Evolutionary conservation across 2,797 vertebrate species (phyloP).

Genomic region (Babyrousa celebensis): DNA sequence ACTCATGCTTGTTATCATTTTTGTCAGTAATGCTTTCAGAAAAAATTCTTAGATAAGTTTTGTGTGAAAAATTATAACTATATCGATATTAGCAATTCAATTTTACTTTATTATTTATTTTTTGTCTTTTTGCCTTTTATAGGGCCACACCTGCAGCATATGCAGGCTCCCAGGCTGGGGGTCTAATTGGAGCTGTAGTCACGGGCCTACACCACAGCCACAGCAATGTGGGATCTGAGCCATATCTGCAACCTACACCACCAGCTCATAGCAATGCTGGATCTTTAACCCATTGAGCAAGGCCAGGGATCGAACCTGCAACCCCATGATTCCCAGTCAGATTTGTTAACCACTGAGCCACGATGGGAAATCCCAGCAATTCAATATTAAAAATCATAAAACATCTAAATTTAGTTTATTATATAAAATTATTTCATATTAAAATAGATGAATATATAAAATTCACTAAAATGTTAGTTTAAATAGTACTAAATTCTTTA

Average conservation of each 20-base stretch:
- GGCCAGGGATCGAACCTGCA: too few relatives aligned
- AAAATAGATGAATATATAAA: neutral
- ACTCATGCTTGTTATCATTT: neutral
- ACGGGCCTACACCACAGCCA: too few relatives aligned
- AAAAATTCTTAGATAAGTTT: neutral
- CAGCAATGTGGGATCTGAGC: too few relatives aligned
- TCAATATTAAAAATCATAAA: neutral
- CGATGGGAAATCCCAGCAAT: neutral
- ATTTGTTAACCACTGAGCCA: too few relatives aligned
- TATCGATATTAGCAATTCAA: neutral
- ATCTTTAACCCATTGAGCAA: too few relatives aligned
- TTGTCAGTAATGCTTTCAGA: neutral
- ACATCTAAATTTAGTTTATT: neutral
- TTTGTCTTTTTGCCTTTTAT: too few relatives aligned
- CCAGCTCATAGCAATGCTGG: too few relatives aligned
- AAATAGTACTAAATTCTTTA: neutral
- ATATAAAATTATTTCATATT: neutral
- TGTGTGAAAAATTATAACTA: neutral
- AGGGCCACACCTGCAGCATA: too few relatives aligned
- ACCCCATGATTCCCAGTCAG: too few relatives aligned
- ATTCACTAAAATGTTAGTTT: neutral
- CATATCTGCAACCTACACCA: too few relatives aligned
- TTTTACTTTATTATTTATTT: neutral
- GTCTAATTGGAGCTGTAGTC: too few relatives aligned
- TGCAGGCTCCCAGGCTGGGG: too few relatives aligned